These are phyloP conservation scores for Miniopterus natalensis DNA, from an alignment of 2,113 vertebrate genomes.

Conservation along the genomic window DNA sequence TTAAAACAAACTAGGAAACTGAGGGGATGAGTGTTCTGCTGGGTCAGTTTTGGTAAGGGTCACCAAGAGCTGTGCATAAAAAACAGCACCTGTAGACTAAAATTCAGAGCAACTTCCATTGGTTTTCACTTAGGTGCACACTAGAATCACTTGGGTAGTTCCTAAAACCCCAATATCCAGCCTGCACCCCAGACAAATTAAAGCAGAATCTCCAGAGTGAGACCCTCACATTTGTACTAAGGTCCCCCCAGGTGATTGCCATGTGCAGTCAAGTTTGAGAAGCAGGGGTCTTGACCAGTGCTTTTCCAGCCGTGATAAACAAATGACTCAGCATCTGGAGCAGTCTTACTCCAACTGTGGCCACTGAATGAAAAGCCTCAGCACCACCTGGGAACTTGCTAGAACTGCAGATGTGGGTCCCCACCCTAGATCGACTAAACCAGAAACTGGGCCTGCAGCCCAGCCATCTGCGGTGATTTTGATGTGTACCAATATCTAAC, in stretches of 20 bases:
- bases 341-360: neutral
- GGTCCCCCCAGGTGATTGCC: neutral
- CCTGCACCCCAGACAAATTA: neutral
- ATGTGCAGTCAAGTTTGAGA: neutral
- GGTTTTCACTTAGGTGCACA: neutral
- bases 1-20: neutral
- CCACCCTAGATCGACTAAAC: neutral
- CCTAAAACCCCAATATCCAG: neutral
- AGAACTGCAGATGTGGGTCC: neutral
- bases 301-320: neutral
- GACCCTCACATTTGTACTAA: neutral
- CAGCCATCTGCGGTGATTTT: neutral
- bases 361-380: neutral
- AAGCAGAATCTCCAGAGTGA: neutral
- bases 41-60: neutral
- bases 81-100: neutral
- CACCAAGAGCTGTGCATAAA: neutral
- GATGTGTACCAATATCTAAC: neutral
- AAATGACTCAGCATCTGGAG: neutral
- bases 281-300: no score
- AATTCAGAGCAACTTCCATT: neutral
- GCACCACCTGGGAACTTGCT: neutral
- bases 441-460: neutral
- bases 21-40: neutral
- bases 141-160: neutral